Conservation (phyloP, 2,797 vertebrate species). For the Chaetodon trifasciatus region DNA sequence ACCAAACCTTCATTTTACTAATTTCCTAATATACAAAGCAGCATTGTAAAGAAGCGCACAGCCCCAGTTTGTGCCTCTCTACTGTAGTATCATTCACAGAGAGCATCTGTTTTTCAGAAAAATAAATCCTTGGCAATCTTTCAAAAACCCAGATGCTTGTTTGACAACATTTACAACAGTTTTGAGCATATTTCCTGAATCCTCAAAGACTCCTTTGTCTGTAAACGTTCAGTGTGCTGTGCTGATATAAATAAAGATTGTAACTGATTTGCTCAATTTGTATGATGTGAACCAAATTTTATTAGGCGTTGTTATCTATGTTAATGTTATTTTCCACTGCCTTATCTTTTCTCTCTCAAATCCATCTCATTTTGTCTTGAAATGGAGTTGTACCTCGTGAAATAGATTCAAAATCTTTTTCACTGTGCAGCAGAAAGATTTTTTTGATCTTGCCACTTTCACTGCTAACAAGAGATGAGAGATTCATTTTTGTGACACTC, state of each 20-base stretch:
- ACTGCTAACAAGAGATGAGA: not conserved
- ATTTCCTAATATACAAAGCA: slow-evolving; percentile 1
- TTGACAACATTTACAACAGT: slow-evolving; percentile 9
- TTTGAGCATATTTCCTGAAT: not conserved
- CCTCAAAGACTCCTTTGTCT: slow-evolving; percentile 3
- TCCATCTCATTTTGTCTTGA: not conserved
- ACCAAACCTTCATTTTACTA: not conserved
- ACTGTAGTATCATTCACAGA: slow-evolving; percentile 10
- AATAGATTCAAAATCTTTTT: not conserved
- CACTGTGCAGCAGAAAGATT: not conserved
- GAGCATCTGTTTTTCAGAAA: slow-evolving; percentile 7
- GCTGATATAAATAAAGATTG: not conserved
- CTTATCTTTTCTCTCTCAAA: not conserved
- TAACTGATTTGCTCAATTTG: not conserved
- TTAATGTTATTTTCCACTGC: not conserved
- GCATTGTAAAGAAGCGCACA: not conserved
- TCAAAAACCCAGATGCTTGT: not conserved
- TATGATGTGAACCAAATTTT: slow-evolving; percentile 2
- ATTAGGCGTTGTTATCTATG: not conserved
- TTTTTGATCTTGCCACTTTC: not conserved
- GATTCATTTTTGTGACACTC: not conserved
- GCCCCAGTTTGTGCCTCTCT: slow-evolving; percentile 4
- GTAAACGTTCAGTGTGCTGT: not conserved
- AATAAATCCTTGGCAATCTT: slow-evolving; percentile 8
- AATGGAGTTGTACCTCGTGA: not conserved